Conservation (phyloP, 2,113 vertebrate genomes). For the Prolemur simus region DNA sequence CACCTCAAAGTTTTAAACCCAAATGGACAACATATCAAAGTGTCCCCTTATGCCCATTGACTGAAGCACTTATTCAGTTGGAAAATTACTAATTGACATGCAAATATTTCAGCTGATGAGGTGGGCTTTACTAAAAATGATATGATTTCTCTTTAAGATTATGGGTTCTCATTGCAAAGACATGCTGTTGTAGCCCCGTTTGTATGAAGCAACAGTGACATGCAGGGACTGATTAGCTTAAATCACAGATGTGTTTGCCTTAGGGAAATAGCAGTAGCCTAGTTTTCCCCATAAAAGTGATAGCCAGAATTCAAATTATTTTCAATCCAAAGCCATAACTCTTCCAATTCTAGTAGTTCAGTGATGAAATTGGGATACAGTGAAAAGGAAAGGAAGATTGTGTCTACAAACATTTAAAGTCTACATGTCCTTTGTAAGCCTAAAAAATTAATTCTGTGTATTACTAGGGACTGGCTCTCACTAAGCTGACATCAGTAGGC, state of each 20-base stretch:
- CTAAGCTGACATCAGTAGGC: neutral
- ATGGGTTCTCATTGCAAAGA: slow-evolving; percentile 25
- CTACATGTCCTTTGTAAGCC: neutral
- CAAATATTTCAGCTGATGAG: slow-evolving; percentile 17
- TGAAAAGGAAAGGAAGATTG: slow-evolving; percentile 51
- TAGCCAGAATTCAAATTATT: slow-evolving; percentile 61
- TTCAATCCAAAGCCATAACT: slow-evolving; percentile 62
- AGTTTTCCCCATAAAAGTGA: slow-evolving; percentile 59
- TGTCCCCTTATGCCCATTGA: neutral
- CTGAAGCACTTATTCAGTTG: neutral
- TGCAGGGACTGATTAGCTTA: slow-evolving; percentile 20
- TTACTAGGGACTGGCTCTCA: neutral
- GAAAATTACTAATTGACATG: slow-evolving; percentile 43
- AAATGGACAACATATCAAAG: neutral
- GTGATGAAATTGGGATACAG: slow-evolving; percentile 59
- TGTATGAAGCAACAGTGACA: slow-evolving; percentile 47
- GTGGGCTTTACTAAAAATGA: slow-evolving; percentile 36
- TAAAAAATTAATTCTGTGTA: neutral
- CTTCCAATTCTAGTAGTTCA: slow-evolving; percentile 58
- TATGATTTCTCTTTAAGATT: neutral
- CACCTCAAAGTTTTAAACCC: slow-evolving; percentile 38
- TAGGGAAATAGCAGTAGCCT: slow-evolving; percentile 57
- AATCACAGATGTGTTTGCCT: slow-evolving; percentile 72
- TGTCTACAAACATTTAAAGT: slow-evolving; percentile 18
- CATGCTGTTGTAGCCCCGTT: slow-evolving; percentile 24